phyloP scores from a whole-genome alignment of 2,113 vertebrate genomes.

The Australoheros scitulus region DNA sequence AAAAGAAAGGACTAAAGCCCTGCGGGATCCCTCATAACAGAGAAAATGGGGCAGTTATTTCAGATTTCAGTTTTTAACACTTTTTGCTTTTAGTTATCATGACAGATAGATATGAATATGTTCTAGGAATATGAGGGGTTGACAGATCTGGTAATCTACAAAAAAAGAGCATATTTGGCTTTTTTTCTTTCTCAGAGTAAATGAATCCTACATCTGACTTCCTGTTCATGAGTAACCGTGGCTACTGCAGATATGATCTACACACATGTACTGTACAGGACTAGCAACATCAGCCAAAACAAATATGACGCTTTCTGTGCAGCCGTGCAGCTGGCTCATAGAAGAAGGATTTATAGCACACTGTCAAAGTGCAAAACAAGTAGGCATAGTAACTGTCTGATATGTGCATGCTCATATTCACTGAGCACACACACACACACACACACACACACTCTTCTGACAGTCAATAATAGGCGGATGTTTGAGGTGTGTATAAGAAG shows the following conservation, averaged over 20 bases:
- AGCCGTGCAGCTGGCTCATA: background rate
- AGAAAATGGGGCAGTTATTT: background rate
- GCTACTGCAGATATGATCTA: background rate
- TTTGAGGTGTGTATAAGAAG: conserved; percentile 27
- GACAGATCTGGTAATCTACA: background rate
- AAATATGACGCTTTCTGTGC: conserved; percentile 10
- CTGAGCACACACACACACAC: conserved; percentile 14
- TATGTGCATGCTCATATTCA: background rate
- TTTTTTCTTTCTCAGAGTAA: background rate
- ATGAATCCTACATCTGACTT: conserved; percentile 1
- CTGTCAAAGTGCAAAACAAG: conserved; percentile 34
- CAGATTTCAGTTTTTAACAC: background rate
- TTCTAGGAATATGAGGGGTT: background rate
- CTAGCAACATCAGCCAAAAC: background rate
- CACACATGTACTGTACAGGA: background rate
- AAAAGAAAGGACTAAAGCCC: background rate
- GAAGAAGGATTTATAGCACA: conserved; percentile 16
- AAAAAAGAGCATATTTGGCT: background rate
- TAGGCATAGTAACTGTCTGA: conserved; percentile 49
- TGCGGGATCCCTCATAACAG: background rate
- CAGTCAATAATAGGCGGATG: conserved; percentile 32
- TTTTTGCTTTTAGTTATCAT: background rate
- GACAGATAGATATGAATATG: background rate
- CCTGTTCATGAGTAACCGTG: background rate
- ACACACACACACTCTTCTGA: background rate